Evolutionary conservation across 2,888 invertebrate genomes (phyloP).

Genomic region (Phania funesta): DNA sequence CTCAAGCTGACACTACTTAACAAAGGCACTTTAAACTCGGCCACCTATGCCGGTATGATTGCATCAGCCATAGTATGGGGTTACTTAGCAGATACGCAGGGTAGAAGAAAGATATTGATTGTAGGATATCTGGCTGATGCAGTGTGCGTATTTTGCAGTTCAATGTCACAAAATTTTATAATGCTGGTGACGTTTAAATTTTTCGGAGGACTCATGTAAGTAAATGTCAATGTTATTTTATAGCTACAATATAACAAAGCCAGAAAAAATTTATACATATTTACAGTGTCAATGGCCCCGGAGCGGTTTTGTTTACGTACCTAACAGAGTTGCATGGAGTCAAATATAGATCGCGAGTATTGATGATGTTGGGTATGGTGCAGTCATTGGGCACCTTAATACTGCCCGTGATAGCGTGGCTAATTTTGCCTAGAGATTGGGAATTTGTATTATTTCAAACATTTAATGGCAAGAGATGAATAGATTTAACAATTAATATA

Average conservation of each 20-base stretch:
- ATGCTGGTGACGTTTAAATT: constrained; percentile 87
- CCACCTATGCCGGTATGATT: constrained; percentile 90
- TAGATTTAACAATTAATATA: background rate
- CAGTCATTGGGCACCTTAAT: constrained; percentile 84
- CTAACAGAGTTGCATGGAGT: constrained; percentile 87
- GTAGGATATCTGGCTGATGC: constrained; percentile 85
- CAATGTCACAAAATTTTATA: constrained; percentile 85
- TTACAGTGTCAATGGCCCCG: constrained; percentile 85
- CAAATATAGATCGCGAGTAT: constrained; percentile 84
- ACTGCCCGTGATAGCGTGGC: constrained; percentile 88
- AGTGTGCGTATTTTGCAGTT: constrained; percentile 84
- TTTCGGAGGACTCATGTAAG: constrained; percentile 88
- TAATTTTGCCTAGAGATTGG: constrained; percentile 85
- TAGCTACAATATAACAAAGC: too few species aligned
- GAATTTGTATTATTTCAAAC: constrained; percentile 80
- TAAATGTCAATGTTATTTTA: constrained; percentile 64
- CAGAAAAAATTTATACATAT: background rate
- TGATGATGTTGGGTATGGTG: constrained; percentile 85
- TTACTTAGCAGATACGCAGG: constrained; percentile 87
- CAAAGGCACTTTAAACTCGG: constrained; percentile 87
- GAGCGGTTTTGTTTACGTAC: constrained; percentile 87
- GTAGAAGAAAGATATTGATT: constrained; percentile 85
- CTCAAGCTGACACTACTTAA: constrained; percentile 85
- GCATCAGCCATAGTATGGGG: constrained; percentile 89
- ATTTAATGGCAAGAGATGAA: constrained; percentile 74